phyloP scores from a whole-genome alignment of 2,888 invertebrate genomes.

The Liodrosophila aerea region DNA sequence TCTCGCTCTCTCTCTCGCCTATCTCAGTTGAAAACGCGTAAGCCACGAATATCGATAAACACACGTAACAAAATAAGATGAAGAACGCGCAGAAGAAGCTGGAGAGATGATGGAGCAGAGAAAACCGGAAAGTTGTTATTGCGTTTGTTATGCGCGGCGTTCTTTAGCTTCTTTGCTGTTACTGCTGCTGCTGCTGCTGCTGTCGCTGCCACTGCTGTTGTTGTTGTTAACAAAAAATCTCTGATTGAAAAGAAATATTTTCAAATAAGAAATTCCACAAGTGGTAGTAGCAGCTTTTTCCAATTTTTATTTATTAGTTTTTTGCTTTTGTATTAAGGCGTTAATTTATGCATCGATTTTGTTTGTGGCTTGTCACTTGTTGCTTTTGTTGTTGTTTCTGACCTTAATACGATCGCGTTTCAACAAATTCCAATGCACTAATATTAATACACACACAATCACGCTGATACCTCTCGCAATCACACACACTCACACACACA shows the following conservation, averaged over 20 bases:
- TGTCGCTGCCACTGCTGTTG: constrained; percentile 22
- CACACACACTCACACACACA: constrained; percentile 24
- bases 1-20: constrained; percentile 20
- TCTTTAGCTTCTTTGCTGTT: constrained; percentile 41
- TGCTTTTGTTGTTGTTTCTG: constrained; percentile 70
- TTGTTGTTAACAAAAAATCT: constrained; percentile 29
- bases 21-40: constrained; percentile 50
- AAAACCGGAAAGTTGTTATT: constrained; percentile 74
- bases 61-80: constrained; percentile 52
- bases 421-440: constrained; percentile 69
- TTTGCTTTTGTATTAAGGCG: constrained; percentile 23
- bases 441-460: constrained; percentile 22
- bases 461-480: constrained; percentile 19
- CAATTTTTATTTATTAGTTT: constrained; percentile 15
- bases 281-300: constrained; percentile 13
- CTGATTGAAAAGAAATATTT: constrained; percentile 23
- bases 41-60: constrained; percentile 67
- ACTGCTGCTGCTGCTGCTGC: constrained; percentile 18
- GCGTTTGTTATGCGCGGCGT: constrained; percentile 39
- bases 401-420: constrained; percentile 64
- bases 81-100: constrained; percentile 35
- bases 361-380: constrained; percentile 64
- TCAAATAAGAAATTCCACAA: constrained; percentile 36
- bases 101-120: constrained; percentile 41
- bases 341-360: constrained; percentile 60